These are phyloP conservation scores for Drosophila arizonae DNA, from an alignment of 1,140 invertebrate species.

Conservation along the genomic window DNA sequence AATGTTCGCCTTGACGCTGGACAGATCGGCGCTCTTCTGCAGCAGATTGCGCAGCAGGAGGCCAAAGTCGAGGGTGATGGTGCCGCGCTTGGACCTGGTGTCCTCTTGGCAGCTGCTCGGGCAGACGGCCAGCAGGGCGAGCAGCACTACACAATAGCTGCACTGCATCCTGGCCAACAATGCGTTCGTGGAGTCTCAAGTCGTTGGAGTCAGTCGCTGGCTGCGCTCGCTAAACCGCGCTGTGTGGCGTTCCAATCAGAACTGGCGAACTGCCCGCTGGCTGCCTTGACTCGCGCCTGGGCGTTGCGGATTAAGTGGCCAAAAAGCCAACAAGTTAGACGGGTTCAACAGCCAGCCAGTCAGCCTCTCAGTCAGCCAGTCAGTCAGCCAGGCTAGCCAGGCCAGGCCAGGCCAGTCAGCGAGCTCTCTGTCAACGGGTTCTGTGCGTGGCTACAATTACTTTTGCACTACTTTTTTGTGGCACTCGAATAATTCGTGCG, in stretches of 20 bases:
- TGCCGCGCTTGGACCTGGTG: conserved; percentile 27
- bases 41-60: conserved; percentile 59
- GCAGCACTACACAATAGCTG: conserved; percentile 11
- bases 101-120: background rate
- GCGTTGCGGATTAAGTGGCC: conserved; percentile 64
- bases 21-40: conserved; percentile 64
- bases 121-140: conserved; percentile 15
- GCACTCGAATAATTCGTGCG: conserved; percentile 37
- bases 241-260: conserved; percentile 61
- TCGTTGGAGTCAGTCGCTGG: background rate
- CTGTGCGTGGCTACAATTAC: conserved; percentile 75
- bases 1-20: conserved; percentile 53
- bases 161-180: conserved; percentile 46
- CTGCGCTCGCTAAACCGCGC: conserved; percentile 44
- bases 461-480: conserved; percentile 75
- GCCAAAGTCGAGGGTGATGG: conserved; percentile 65
- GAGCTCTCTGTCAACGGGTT: conserved; percentile 43
- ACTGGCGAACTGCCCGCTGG: conserved; percentile 51
- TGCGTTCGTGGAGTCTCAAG: background rate
- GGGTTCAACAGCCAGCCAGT: conserved; percentile 42
- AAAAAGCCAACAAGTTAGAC: conserved; percentile 71
- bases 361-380: background rate
- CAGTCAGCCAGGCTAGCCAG: background rate
- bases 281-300: conserved; percentile 56
- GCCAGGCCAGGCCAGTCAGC: background rate